Conservation (phyloP, 2,113 vertebrate genomes). For the Camelus dromedarius region DNA sequence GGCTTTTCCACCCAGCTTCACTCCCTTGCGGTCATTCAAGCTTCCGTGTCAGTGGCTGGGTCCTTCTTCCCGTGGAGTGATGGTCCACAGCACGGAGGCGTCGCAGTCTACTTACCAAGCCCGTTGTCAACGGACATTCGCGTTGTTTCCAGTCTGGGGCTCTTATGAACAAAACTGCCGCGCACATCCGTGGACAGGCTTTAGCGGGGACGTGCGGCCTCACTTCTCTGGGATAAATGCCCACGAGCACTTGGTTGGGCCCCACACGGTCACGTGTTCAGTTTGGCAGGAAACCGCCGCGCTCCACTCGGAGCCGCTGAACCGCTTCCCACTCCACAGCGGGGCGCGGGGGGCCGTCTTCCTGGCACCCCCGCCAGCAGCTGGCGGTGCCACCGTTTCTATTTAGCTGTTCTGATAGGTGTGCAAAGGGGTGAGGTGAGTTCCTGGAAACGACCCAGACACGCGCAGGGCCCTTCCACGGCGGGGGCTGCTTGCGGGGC, state of each 20-base stretch:
- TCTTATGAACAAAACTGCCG: neutral
- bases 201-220: rapidly evolving
- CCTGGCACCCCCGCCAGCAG: neutral
- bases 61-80: rapidly evolving
- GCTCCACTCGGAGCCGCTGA: rapidly evolving
- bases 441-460: neutral
- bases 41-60: rapidly evolving
- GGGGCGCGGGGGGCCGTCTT: rapidly evolving
- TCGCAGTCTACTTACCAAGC: neutral
- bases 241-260: neutral
- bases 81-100: rapidly evolving
- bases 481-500: rapidly evolving
- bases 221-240: neutral
- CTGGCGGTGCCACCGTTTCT: no score
- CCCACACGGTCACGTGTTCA: rapidly evolving
- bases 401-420: rapidly evolving
- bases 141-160: neutral
- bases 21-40: neutral
- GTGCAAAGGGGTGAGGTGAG: neutral
- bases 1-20: no score
- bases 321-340: rapidly evolving
- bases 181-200: rapidly evolving
- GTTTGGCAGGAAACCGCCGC: neutral
- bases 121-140: rapidly evolving
- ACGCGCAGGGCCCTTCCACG: rapidly evolving